Evolutionary conservation across 2,888 invertebrate genomes (phyloP).

Genomic region (Orthosia incerta): DNA sequence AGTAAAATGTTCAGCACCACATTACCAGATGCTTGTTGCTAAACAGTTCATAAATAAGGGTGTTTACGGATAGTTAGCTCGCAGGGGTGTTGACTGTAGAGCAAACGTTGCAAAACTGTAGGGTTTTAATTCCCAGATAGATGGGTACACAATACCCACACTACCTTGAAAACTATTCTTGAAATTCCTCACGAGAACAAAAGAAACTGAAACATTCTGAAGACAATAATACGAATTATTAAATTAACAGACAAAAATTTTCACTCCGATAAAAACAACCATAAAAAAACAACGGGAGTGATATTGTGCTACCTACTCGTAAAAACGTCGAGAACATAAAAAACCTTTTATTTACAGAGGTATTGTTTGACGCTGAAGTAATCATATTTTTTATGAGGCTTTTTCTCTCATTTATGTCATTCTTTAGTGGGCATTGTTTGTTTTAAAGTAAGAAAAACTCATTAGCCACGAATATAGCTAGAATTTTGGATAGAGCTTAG

Average conservation of each 20-base stretch:
- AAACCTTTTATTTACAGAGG: conserved; percentile 17
- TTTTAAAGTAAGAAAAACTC: not conserved
- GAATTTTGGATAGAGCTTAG: not conserved
- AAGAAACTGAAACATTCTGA: not conserved
- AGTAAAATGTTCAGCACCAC: too few relatives aligned
- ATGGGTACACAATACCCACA: not conserved
- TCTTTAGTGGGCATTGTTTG: conserved; percentile 9
- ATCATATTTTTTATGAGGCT: conserved; percentile 28
- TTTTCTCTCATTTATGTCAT: conserved; percentile 25
- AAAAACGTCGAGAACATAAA: conserved; percentile 20
- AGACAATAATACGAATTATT: too few relatives aligned
- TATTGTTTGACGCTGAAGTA: conserved; percentile 13
- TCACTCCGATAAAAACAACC: not conserved
- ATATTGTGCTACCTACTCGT: not conserved
- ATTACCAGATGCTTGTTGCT: too few relatives aligned
- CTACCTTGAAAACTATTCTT: not conserved
- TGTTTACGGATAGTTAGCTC: not conserved
- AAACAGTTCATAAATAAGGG: too few relatives aligned
- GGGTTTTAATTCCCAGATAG: not conserved
- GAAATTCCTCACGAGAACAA: not conserved
- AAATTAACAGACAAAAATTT: not conserved
- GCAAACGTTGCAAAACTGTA: not conserved
- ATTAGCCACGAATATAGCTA: not conserved
- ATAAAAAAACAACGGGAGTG: not conserved
- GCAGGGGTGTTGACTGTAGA: too few relatives aligned